Evolutionary conservation across 2,797 vertebrate genomes (phyloP), one percentile per base, ranked within the genome.

Genomic region (Semotilus atromaculatus): DNA sequence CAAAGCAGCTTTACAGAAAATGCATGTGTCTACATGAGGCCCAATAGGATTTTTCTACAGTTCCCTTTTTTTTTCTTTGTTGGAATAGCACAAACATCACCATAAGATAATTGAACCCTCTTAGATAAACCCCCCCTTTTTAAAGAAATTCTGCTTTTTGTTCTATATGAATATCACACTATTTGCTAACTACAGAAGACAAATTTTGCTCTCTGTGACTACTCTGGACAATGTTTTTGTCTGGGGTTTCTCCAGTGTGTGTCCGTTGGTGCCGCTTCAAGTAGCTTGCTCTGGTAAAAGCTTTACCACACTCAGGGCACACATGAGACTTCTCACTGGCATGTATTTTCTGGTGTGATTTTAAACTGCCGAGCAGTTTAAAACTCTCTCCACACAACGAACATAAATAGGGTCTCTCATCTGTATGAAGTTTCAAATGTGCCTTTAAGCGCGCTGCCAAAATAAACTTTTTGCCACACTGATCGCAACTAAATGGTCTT

Each of bases 281-380:
- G 40, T 85, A 76, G 11, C 67, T 80, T 1, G 53, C 83, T 72
- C 72, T 80, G 8, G 29, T 85, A 48, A 85, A 85, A 6, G 83
- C 66, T 62, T 85, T 85, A 10, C 75, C 76, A 7, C 83, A 85
- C 38, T 80, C 51, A 14, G 66, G 21, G 40, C 83, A 85, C 67
- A 60, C 36, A 5, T 71, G 60, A 0, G 76, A 76, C 29, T 80
- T 85, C 45, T 80, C 75, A 16, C 67, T 76, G 9, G 83, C 77
- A 16, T 85, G 83, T 51, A 31, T 48, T 36, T 71, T 71, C 60
- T 79, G 75, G 67, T 85, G 83, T 0, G 64, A 51, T 8, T 51
- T 66, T 43, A 80, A 67, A 48, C 43, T 67, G 6, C 64, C 60
- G 1, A 48, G 11, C 40, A 67, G 43, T n/a, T 51, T 48, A 48